Conservation (phyloP, 2,888 invertebrate genomes). For the Vesta saturnalis region DNA sequence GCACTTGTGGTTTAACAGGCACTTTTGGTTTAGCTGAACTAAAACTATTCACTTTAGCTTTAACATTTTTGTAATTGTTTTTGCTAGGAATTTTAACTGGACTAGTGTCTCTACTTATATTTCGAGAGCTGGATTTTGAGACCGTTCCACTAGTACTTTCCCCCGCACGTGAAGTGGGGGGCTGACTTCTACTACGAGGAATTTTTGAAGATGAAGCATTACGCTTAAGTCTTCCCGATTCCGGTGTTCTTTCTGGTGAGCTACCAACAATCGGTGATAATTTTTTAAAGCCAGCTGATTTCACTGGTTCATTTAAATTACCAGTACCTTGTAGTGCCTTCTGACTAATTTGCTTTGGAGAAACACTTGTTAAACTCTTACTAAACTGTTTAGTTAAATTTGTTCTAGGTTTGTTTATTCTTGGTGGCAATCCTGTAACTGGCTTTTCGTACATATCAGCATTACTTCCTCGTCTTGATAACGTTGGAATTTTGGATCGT, state of each 20-base stretch:
- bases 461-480: slow-evolving; percentile 47
- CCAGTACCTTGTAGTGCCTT: slow-evolving; percentile 25
- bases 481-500: slow-evolving; percentile 53
- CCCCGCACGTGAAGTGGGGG: slow-evolving; percentile 43
- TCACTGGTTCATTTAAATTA: slow-evolving; percentile 26
- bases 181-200: slow-evolving; percentile 51
- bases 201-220: slow-evolving; percentile 45
- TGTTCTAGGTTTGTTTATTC: slow-evolving; percentile 55
- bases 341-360: slow-evolving; percentile 28
- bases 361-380: slow-evolving; percentile 24
- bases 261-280: slow-evolving; percentile 59
- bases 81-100: slow-evolving; percentile 51
- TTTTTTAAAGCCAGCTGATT: slow-evolving; percentile 53
- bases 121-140: slow-evolving; percentile 44
- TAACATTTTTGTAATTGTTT: slow-evolving; percentile 55
- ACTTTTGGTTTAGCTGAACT: slow-evolving; percentile 56
- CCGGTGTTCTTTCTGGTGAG: slow-evolving; percentile 59
- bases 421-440: slow-evolving; percentile 38
- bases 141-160: slow-evolving; percentile 48
- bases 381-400: slow-evolving; percentile 48
- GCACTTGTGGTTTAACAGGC: slow-evolving; percentile 58
- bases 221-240: slow-evolving; percentile 48
- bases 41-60: slow-evolving; percentile 60
- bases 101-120: slow-evolving; percentile 54
- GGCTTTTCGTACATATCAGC: slow-evolving; percentile 52